Evolutionary conservation across 2,113 vertebrate genomes (phyloP), one percentile per base, ranked within the genome.

Genomic region (Ochotona curzoniae): DNA sequence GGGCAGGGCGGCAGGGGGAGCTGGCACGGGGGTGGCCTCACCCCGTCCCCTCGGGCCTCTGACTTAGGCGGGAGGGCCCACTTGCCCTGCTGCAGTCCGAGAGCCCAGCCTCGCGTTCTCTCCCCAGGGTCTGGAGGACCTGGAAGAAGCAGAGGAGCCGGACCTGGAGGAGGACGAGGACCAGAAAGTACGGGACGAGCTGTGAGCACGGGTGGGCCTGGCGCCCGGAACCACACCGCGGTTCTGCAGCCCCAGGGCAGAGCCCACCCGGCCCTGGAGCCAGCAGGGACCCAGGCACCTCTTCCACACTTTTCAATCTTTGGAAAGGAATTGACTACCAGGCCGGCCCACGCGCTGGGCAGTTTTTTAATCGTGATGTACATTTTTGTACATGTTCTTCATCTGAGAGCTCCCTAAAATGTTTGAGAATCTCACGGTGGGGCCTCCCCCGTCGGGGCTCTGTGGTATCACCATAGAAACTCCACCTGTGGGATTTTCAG

Each of bases 131-230:
- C 95, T 98, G 20, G 98, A 98, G 87, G 99, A 99, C 54, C 91
- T 99, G 21, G 99, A 99, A 7, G 98, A 97, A 0, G 97, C 98
- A 0, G 96, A 98, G 10, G 98, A 98, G 83, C 97, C 97, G 0
- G 98, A 98, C 17, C 96, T 98, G 67, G 98, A 98, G 2, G 99
- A 99, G 5, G 98, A 98, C 0, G 99, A 99, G 0, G 98, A 97
- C 0, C 98, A 98, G 94, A 98, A 98, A 49, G 97, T 97, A 69
- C 99, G 99, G 71, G 99, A 99, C 35, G 99, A 99, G 96, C 98
- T 99, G 98, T 99, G 98, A 98, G 64, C 32, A 79, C 86, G 60
- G 14, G 84, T 92, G 54, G 94, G 95, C 91, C 90, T 54, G 75
- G 74, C 92, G 60, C 93, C 95, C 95, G 94, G 82, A 94, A 92